Conservation (phyloP, 2,797 vertebrate species). For the Odontamblyopus lacepedii region DNA sequence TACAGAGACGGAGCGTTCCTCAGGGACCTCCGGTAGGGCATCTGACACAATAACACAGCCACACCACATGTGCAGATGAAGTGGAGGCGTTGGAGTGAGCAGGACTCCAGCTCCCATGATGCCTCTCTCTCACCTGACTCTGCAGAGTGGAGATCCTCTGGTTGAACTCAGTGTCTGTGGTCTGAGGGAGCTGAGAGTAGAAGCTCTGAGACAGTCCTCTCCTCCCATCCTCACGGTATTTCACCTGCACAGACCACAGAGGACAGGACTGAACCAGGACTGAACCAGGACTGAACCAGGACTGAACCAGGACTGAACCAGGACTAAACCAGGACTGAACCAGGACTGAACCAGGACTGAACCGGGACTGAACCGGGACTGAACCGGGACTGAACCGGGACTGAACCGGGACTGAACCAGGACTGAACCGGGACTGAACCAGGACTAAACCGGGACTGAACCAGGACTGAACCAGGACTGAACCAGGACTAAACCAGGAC, state of each 20-base stretch:
- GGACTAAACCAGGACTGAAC: too few relatives aligned
- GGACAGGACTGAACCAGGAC: background rate
- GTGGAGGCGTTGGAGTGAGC: too few relatives aligned
- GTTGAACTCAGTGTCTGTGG: constrained; percentile 77
- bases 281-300: background rate
- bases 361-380: background rate
- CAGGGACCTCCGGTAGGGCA: background rate
- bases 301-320: background rate
- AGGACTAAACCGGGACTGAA: too few relatives aligned
- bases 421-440: background rate
- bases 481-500: too few relatives aligned
- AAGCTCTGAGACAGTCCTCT: constrained; percentile 77
- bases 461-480: too few relatives aligned
- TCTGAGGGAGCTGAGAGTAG: constrained; percentile 87
- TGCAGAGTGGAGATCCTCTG: constrained; percentile 46
- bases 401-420: background rate
- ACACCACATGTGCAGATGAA: background rate
- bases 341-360: background rate
- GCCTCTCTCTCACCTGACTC: constrained; percentile 52
- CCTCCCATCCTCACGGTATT: constrained; percentile 83
- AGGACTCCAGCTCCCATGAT: background rate
- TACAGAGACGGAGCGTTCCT: background rate
- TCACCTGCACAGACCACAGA: constrained; percentile 66
- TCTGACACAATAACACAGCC: background rate
- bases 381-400: background rate